Base-by-base conservation (phyloP, 2,888 invertebrate species). In the Conchocele bisecta region DNA sequence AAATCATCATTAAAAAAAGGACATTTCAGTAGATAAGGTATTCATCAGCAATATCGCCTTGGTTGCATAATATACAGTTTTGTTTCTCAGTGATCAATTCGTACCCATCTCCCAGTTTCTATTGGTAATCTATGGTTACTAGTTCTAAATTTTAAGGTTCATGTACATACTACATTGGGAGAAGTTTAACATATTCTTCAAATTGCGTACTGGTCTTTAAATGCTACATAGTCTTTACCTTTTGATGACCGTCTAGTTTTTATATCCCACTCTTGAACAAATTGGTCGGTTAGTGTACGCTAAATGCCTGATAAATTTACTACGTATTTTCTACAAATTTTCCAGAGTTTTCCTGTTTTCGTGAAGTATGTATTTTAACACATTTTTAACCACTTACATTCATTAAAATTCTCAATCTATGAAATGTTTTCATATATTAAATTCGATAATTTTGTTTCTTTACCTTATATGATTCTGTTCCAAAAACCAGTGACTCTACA, bases 81-180 rank as follows among this genome's bases (percentile, higher is more conserved):
- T n/a, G n/a, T n/a, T n/a, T n/a, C n/a, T n/a, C n/a, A n/a, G n/a
- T n/a, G n/a, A n/a, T n/a, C n/a, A n/a, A n/a, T n/a, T n/a, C n/a
- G n/a, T n/a, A n/a, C 24, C 46, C 46, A 46, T 22, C 46, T 46
- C 24, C 46, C 9, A 4, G 46, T 46, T 46, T 46, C 46, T 20
- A 46, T 22, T 22, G 46, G 46, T 4, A 46, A 22, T 46, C 28
- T 46, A 22, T 46, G 46, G 46, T 46, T 46, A 5, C 46, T 22
- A 5, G 46, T 46, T 15, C 46, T 7, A 7, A 46, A 4, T n/a
- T 22, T n/a, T 4, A 46, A 46, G 22, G 7, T 5, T 4, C 24
- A 46, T 5, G 15, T 46, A 7, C 3, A 20, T 11, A 11, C 28
- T 46, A 15, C 22, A n/a, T 7, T 4, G 46, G 46, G 11, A 46